Base-by-base conservation (phyloP, 2,113 vertebrate species). In the Ammodytes marinus region DNA sequence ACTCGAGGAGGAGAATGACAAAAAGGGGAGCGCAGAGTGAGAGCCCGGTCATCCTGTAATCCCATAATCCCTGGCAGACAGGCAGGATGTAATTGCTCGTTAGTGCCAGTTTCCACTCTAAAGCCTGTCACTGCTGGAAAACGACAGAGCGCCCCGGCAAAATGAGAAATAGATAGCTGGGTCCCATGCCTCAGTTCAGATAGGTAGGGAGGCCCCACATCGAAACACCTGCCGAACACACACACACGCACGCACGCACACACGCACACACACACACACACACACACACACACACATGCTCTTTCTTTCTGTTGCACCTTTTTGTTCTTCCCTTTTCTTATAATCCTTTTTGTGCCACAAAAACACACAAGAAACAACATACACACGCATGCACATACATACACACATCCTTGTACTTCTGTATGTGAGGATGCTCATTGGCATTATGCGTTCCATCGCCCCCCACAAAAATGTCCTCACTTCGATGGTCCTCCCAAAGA, bases 11-110 rank as follows among this genome's bases (percentile, higher is more conserved):
- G 27, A 27, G 86, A 84, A 83, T 50, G 85, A 63, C 74, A 64
- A 77, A 83, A 83, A 73, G 67, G 57, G 14, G 78, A 74, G 81
- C 13, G 42, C 65, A 83, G 86, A 85, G 71, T 60, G 87, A 84
- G 27, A 85, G 69, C 65, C 71, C 65, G 64, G 91, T 87, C 89
- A 84, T 77, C 68, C 86, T 77, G 89, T 94, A 94, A 95, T 95
- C 94, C 91, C 94, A 93, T 95, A 95, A 95, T 93, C 90, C 94
- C 92, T 93, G 88, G 86, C 91, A 92, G 93, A 85, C 91, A 88
- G 88, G 83, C 90, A 86, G 89, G 91, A 89, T 91, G 91, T 92
- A 93, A 94, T 94, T 95, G 93, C 93, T 94, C 84, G 92, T 95
- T 95, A 95, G 92, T 93, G 94, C 93, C 93, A 94, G 90, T 91